These are phyloP conservation scores for Myotis yumanensis DNA, from an alignment of 2,113 vertebrate species.

Conservation along the genomic window DNA sequence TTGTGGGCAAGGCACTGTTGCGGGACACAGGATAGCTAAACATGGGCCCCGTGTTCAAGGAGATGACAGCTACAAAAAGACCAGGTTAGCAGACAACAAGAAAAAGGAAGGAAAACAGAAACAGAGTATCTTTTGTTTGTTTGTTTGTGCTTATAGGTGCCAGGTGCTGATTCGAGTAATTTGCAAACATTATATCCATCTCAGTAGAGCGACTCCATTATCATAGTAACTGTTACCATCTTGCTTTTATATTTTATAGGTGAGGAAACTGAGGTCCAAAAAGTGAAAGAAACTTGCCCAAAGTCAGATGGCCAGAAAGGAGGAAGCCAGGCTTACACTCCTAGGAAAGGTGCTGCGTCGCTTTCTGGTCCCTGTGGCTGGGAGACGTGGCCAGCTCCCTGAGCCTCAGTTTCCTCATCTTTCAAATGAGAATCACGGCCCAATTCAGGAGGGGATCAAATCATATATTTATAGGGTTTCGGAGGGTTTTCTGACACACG, in stretches of 20 bases:
- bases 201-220: background rate
- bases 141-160: background rate
- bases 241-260: background rate
- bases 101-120: background rate
- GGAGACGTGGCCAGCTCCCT: background rate
- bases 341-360: background rate
- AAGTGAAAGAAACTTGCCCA: background rate
- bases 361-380: background rate
- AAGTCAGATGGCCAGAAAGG: background rate
- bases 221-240: fast-evolving
- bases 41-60: background rate
- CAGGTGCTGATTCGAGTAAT: background rate
- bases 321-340: background rate
- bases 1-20: background rate
- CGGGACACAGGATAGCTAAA: background rate
- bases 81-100: background rate
- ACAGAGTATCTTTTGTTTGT: background rate
- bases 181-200: background rate
- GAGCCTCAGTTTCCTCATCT: background rate
- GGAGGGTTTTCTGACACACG: background rate
- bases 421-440: background rate
- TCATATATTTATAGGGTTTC: background rate
- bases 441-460: background rate
- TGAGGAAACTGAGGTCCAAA: background rate
- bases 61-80: background rate